A percentile compares a stretch with the other conserved stretches of the same genome.
These are phyloP conservation scores for Mycteria americana DNA, from an alignment of 2,797 vertebrate species.

Conservation along the genomic window DNA sequence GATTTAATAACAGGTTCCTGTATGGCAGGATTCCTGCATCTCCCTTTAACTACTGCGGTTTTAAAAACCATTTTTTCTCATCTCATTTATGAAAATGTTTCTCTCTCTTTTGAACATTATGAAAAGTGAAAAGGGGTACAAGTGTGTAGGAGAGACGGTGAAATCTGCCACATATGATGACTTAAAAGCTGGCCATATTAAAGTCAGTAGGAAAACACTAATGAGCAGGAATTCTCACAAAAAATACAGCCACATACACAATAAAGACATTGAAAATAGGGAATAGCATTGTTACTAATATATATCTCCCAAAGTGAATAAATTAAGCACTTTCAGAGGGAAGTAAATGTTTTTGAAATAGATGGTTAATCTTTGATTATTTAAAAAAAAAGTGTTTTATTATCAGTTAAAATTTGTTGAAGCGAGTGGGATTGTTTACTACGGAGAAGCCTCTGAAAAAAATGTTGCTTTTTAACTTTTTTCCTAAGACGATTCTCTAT, in stretches of 20 bases:
- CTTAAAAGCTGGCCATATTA: rapidly evolving
- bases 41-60: not conserved
- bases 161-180: not conserved
- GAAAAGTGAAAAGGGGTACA: not conserved
- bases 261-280: not conserved
- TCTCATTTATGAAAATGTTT: not conserved
- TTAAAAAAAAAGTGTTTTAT: not conserved
- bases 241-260: not conserved
- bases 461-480: not conserved
- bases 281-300: not conserved
- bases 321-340: not conserved
- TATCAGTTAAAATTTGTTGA: not conserved
- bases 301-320: not conserved
- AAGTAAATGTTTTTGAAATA: not conserved
- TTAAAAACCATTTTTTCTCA: not conserved
- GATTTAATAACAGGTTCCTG: not conserved
- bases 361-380: not conserved
- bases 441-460: not conserved
- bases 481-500: not conserved
- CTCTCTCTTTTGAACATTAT: not conserved
- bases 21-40: not conserved
- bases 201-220: not conserved
- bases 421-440: not conserved
- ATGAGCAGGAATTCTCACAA: not conserved
- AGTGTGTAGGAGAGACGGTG: not conserved